Base-by-base conservation (phyloP, 2,113 vertebrate species). In the Amblyornis subalaris region DNA sequence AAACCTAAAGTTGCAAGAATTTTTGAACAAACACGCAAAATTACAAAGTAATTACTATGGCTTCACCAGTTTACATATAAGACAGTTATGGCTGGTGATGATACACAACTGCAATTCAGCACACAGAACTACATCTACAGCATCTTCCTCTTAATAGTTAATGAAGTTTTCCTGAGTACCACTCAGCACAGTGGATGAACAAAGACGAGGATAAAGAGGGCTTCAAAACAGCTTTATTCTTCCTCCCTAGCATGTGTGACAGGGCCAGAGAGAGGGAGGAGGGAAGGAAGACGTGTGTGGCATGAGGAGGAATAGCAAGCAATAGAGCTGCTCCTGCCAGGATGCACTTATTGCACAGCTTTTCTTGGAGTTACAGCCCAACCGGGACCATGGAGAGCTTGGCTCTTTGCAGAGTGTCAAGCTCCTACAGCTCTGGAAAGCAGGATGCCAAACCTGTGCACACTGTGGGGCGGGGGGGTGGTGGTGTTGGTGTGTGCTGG, bases 311-410 rank as follows among this genome's bases (percentile, higher is more conserved):
- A 58, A 11, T 8, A 57, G 53, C 29, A 58, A 57, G 50, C 8
- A 40, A 3, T 9, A 14, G 29, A 1, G 1, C 5, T 19, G 70
- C 60, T 86, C n/a, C 36, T 42, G 47, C 4, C n/a, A 26, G 55
- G 18, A 38, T 42, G 48, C 65, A 40, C 77, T 65, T 47, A 64
- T 40, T 12, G 22, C 16, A 35, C 1, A 3, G 40, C 35, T 88
- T 50, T 60, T 51, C 38, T 28, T 36, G 44, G 48, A 60, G 26
- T 31, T 54, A n/a, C 21, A 64, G 42, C 64, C n/a, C 75, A 26
- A 14, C 36, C 0, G 0, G 29, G 51, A 79, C 25, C 29, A 11
- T 0, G 0, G 35, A 42, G 44, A 64, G 51, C 50, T 51, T 0
- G 0, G 36, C 53, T 23, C 6, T 45, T 29, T 70, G 44, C 61